phyloP scores from a whole-genome alignment of 2,113 vertebrate species.

The Raja brachyura region DNA sequence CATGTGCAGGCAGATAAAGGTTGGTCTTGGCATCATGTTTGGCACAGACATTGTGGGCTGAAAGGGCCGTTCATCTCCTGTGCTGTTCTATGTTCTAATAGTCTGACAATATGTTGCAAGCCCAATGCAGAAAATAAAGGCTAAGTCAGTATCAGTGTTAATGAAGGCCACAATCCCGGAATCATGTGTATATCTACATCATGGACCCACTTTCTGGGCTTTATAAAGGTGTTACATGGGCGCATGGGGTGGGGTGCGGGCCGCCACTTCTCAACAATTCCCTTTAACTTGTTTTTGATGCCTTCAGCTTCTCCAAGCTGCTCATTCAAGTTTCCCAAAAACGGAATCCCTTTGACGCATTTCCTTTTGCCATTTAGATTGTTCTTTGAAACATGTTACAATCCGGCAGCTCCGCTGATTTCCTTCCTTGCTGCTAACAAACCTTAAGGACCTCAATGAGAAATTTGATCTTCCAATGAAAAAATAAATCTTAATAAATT shows the following conservation, averaged over 20 bases:
- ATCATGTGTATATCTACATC: too few species aligned
- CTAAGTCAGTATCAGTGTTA: not conserved
- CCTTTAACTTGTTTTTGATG: slow-evolving; percentile 44
- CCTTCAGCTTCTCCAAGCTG: slow-evolving; percentile 61
- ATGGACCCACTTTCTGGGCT: too few species aligned
- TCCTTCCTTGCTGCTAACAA: slow-evolving; percentile 76
- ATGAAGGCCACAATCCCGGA: not conserved
- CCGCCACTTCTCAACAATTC: slow-evolving; percentile 46
- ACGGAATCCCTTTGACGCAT: slow-evolving; percentile 75
- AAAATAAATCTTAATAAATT: slow-evolving; percentile 39
- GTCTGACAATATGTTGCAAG: not conserved
- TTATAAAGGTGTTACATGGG: too few species aligned
- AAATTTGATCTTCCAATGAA: slow-evolving; percentile 43
- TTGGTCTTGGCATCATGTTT: too few species aligned
- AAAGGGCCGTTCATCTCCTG: too few species aligned
- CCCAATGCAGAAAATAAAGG: not conserved
- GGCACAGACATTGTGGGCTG: too few species aligned
- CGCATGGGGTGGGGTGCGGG: too few species aligned
- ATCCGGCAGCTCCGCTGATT: slow-evolving; percentile 73
- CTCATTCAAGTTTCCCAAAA: slow-evolving; percentile 60
- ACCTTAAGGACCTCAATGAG: slow-evolving; percentile 65
- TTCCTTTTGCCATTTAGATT: slow-evolving; percentile 79
- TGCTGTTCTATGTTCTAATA: not conserved
- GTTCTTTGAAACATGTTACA: slow-evolving; percentile 66
- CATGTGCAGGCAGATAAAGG: too few species aligned